Evolutionary conservation across 2,888 invertebrate species (phyloP).

Genomic region (Archips crataeganus): DNA sequence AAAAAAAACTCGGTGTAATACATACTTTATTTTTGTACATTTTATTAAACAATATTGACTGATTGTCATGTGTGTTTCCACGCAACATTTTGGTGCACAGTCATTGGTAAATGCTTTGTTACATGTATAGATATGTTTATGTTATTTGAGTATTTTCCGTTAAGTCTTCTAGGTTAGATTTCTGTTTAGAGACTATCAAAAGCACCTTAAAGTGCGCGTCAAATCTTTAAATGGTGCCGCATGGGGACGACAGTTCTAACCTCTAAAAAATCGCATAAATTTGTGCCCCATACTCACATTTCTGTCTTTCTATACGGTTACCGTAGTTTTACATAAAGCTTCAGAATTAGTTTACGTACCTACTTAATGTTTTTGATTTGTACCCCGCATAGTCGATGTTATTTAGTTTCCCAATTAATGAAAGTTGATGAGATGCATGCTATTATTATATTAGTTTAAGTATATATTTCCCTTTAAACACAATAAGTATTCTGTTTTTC

Average conservation of each 20-base stretch:
- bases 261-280: too few relatives aligned
- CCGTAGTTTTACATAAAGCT: background rate
- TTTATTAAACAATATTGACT: conserved; percentile 26
- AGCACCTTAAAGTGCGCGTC: background rate
- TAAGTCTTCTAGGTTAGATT: conserved; percentile 30
- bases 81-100: conserved; percentile 77
- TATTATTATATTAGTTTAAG: conserved; percentile 8
- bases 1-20: too few relatives aligned
- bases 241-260: background rate
- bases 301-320: background rate
- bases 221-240: background rate
- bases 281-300: too few relatives aligned
- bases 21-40: background rate
- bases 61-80: conserved; percentile 60
- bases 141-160: conserved; percentile 42
- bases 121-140: conserved; percentile 44
- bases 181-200: background rate
- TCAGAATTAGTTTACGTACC: conserved; percentile 3
- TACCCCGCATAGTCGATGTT: conserved; percentile 10
- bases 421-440: conserved; percentile 16
- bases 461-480: background rate
- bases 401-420: background rate
- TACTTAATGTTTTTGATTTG: background rate
- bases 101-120: conserved; percentile 78
- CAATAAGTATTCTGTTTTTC: background rate